A percentile compares a stretch with the other conserved stretches of the same genome.
Evolutionary conservation across 2,797 vertebrate species (phyloP).

Genomic region (Peromyscus nudipes): DNA sequence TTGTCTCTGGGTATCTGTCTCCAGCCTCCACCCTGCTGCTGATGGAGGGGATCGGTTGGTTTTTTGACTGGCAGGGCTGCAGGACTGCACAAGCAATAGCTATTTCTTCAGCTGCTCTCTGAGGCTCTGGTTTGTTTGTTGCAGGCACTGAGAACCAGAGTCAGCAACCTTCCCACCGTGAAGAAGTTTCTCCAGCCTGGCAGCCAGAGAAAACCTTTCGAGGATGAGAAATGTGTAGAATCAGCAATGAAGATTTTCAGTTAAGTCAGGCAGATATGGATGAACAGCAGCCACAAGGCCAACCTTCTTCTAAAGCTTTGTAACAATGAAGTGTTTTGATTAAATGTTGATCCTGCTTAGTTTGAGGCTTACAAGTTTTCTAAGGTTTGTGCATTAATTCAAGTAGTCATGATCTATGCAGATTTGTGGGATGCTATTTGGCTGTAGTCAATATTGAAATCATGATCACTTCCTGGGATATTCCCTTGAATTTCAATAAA

Average conservation of each 20-base stretch:
- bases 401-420: background rate
- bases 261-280: background rate
- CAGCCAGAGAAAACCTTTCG: conserved; percentile 91
- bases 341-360: background rate
- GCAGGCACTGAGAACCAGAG: conserved; percentile 92
- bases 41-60: background rate
- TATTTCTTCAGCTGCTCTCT: background rate
- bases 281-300: background rate
- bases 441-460: background rate
- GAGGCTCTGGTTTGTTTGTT: conserved; percentile 41
- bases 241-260: conserved; percentile 82
- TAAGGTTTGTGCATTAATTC: background rate
- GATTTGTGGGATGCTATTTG: background rate
- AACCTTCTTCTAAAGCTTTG: background rate
- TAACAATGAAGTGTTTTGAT: background rate
- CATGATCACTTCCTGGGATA: background rate
- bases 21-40: background rate
- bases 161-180: conserved; percentile 89
- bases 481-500: background rate
- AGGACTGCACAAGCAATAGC: fast-evolving
- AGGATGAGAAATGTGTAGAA: conserved; percentile 81
- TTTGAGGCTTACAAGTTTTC: background rate
- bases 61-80: background rate
- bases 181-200: conserved; percentile 93
- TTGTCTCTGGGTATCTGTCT: background rate